These are phyloP conservation scores for Micronisus gabar DNA, from an alignment of 2,113 vertebrate genomes.

Conservation along the genomic window DNA sequence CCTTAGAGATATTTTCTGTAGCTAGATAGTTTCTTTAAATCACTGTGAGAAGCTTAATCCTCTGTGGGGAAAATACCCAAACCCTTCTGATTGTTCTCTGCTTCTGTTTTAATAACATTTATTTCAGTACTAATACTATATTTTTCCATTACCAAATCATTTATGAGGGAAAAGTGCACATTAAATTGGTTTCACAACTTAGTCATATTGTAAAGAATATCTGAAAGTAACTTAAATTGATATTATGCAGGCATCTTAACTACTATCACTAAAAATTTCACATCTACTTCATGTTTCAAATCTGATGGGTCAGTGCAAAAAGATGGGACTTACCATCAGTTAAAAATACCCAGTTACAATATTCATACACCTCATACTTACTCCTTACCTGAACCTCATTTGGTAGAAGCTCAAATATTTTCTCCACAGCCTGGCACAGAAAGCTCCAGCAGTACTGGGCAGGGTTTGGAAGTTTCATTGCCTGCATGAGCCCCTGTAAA, in stretches of 20 bases:
- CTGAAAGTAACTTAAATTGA: background rate
- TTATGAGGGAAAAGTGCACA: background rate
- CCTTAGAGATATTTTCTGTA: background rate
- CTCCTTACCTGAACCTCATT: constrained; percentile 81
- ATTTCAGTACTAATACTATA: background rate
- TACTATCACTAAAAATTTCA: background rate
- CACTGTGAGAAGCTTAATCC: background rate
- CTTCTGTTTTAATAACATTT: background rate
- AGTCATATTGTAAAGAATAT: background rate
- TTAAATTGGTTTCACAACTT: background rate
- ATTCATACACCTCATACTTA: background rate
- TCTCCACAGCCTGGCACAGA: constrained; percentile 80
- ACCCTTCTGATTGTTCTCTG: background rate
- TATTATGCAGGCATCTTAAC: background rate
- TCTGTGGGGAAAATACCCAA: background rate
- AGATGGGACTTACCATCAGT: background rate
- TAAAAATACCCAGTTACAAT: background rate
- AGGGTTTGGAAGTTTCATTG: constrained; percentile 87
- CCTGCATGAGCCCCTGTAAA: constrained; percentile 81
- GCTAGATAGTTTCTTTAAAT: background rate
- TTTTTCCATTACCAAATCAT: background rate
- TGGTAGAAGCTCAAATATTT: constrained; percentile 86
- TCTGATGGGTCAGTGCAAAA: background rate
- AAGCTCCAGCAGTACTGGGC: constrained; percentile 82
- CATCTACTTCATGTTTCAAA: background rate